phyloP scores from a whole-genome alignment of 1,140 invertebrate genomes.

The Chlorops oryzae region DNA sequence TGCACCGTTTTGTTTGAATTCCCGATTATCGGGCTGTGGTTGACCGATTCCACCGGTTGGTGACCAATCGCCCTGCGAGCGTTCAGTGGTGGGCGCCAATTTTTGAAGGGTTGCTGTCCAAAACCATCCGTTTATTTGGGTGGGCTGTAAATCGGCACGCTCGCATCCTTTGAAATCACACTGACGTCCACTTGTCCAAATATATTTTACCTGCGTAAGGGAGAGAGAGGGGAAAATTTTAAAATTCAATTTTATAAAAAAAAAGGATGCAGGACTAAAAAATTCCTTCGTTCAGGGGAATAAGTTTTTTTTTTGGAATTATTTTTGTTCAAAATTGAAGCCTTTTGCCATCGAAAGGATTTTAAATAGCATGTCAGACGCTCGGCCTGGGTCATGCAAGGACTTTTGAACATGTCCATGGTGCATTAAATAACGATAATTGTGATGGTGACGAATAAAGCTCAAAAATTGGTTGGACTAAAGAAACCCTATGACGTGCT shows the following conservation, averaged over 20 bases:
- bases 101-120: conserved; percentile 79
- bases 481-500: no score
- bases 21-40: conserved; percentile 77
- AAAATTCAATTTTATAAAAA: neutral
- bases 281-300: neutral
- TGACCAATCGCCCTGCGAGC: conserved; percentile 76
- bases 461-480: no score
- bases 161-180: conserved; percentile 81
- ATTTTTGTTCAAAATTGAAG: no score
- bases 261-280: neutral
- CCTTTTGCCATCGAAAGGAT: no score
- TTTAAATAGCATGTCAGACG: no score
- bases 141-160: conserved; percentile 67
- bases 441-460: no score
- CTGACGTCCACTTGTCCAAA: conserved; percentile 79
- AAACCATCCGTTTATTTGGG: conserved; percentile 78
- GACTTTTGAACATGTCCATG: no score
- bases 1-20: conserved; percentile 69
- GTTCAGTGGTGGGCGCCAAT: conserved; percentile 66
- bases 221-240: neutral
- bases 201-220: conserved; percentile 55
- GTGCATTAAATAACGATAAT: no score
- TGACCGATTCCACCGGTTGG: conserved; percentile 68
- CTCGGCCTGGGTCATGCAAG: no score
- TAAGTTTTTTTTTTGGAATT: no score